These are phyloP conservation scores for Aythya baeri DNA, from an alignment of 2,113 vertebrate species.

Conservation along the genomic window DNA sequence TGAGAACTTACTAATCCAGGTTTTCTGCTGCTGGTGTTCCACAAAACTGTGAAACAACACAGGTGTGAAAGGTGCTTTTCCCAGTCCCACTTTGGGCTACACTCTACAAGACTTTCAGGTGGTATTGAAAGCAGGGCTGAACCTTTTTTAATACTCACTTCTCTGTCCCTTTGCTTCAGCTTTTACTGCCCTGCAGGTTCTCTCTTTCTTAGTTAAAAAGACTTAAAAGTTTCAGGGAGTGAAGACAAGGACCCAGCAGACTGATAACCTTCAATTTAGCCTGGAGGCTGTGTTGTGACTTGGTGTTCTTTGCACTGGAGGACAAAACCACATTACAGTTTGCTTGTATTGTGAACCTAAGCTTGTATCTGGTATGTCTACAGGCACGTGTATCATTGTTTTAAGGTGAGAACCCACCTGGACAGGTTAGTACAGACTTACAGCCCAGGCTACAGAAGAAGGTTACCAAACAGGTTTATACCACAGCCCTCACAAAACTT, in stretches of 20 bases:
- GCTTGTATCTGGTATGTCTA: neutral
- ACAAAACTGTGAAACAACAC: neutral
- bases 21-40: neutral
- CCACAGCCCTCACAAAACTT: neutral
- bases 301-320: neutral
- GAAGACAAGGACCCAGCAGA: neutral
- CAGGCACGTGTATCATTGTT: fast-evolving
- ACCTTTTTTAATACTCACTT: neutral
- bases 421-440: neutral
- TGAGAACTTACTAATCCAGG: neutral
- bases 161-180: neutral
- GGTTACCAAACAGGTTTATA: neutral
- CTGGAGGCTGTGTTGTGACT: neutral
- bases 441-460: neutral
- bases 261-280: neutral
- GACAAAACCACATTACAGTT: fast-evolving
- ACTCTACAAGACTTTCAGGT: neutral
- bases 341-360: neutral
- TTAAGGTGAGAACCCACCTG: neutral
- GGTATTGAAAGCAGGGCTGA: neutral
- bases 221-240: neutral
- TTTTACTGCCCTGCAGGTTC: neutral
- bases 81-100: neutral
- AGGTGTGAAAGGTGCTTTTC: neutral
- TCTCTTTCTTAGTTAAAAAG: neutral